Evolutionary conservation across 2,888 invertebrate genomes (phyloP).

Genomic region (Vandiemenella viatica): DNA sequence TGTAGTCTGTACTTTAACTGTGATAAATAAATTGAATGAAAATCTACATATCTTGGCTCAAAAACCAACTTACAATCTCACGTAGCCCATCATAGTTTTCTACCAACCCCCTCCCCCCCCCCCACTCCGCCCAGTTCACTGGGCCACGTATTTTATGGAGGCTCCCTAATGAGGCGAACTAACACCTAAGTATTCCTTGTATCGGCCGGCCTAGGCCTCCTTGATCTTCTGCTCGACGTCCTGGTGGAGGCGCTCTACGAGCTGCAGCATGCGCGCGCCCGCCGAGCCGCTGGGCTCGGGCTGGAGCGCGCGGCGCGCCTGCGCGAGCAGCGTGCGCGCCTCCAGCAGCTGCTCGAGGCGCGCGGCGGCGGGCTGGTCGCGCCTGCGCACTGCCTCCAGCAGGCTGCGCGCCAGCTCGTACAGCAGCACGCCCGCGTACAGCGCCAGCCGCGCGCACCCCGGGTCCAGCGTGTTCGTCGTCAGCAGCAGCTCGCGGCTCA

Average conservation of each 20-base stretch:
- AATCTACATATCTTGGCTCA: too few relatives aligned
- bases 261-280: not conserved
- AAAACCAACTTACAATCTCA: too few relatives aligned
- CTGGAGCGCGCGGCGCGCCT: not conserved
- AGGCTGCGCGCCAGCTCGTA: conserved; percentile 39
- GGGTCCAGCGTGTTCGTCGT: conserved; percentile 26
- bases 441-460: conserved; percentile 34
- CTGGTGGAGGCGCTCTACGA: not conserved
- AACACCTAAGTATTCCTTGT: too few relatives aligned
- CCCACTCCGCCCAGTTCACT: too few relatives aligned
- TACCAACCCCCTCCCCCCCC: too few relatives aligned
- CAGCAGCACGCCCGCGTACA: conserved; percentile 63
- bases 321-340: not conserved
- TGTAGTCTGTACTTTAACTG: too few relatives aligned
- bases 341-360: not conserved
- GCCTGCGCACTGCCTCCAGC: not conserved
- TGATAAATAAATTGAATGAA: too few relatives aligned
- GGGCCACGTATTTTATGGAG: too few relatives aligned
- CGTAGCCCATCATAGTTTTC: too few relatives aligned
- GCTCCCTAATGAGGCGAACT: too few relatives aligned
- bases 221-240: not conserved
- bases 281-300: not conserved
- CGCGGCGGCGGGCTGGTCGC: not conserved
- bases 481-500: conserved; percentile 25
- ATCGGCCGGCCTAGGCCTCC: too few relatives aligned